These are phyloP conservation scores for Pseudonaja textilis DNA, from an alignment of 2,113 vertebrate genomes.

Conservation along the genomic window DNA sequence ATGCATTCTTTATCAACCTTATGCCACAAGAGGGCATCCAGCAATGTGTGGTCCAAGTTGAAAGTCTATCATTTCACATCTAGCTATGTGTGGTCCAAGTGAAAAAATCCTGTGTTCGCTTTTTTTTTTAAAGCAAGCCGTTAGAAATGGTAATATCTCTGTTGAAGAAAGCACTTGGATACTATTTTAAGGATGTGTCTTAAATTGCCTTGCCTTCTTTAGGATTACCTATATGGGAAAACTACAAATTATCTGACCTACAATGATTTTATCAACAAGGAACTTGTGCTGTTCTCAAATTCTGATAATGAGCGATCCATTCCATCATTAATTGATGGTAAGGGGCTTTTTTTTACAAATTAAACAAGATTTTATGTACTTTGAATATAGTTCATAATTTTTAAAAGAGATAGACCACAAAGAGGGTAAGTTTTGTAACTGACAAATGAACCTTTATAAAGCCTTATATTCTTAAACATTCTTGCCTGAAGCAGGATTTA, in stretches of 20 bases:
- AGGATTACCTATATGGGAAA: constrained; percentile 94
- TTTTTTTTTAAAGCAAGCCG: not conserved
- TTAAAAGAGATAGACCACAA: not conserved
- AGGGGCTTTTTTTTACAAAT: constrained; percentile 41
- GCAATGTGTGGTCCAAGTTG: not conserved
- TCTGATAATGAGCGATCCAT: constrained; percentile 97
- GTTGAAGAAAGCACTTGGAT: not conserved
- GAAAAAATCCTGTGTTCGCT: not conserved
- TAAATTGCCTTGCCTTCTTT: constrained; percentile 28
- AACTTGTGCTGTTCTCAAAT: constrained; percentile 95
- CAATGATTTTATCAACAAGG: constrained; percentile 97
- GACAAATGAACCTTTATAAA: not conserved
- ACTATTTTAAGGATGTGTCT: not conserved
- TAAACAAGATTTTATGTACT: not conserved
- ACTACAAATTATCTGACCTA: constrained; percentile 82
- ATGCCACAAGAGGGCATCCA: not conserved
- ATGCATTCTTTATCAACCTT: not conserved
- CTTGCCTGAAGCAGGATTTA: not conserved
- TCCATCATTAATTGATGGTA: constrained; percentile 93
- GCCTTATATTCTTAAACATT: not conserved
- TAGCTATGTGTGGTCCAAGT: not conserved
- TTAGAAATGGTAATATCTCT: not conserved
- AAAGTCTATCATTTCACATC: not conserved
- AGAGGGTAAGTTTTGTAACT: not conserved
- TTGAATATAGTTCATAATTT: not conserved